phyloP scores from a whole-genome alignment of 2,113 vertebrate species.

The Podarcis muralis region DNA sequence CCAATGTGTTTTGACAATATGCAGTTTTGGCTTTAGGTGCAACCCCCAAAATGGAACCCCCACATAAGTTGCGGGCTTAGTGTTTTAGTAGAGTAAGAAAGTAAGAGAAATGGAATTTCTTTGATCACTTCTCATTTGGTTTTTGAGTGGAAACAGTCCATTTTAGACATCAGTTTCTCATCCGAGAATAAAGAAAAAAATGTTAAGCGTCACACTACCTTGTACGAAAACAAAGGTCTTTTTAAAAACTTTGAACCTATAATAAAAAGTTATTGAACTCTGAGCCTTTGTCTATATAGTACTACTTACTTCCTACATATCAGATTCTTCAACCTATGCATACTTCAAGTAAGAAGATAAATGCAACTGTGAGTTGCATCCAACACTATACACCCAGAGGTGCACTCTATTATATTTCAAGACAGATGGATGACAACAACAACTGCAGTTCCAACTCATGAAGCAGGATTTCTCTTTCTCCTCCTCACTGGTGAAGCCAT shows the following conservation, averaged over 20 bases:
- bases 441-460: too few relatives aligned
- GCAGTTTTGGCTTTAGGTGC: too few relatives aligned
- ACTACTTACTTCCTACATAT: not conserved
- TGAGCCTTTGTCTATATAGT: not conserved
- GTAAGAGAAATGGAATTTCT: not conserved
- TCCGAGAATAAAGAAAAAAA: not conserved
- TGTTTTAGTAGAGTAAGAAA: not conserved
- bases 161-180: not conserved
- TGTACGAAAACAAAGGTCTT: not conserved
- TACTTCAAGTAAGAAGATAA: not conserved
- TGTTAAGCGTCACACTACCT: not conserved
- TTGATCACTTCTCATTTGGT: not conserved
- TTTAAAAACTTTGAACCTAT: not conserved
- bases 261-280: not conserved
- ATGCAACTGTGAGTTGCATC: not conserved
- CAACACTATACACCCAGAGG: too few relatives aligned
- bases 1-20: too few relatives aligned
- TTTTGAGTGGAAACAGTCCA: not conserved
- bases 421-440: too few relatives aligned
- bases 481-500: too few relatives aligned
- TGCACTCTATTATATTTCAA: too few relatives aligned
- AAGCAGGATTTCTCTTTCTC: too few relatives aligned
- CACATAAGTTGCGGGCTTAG: too few relatives aligned
- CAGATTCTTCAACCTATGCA: not conserved
- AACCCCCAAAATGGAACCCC: too few relatives aligned